phyloP scores from a whole-genome alignment of 2,113 vertebrate genomes.

The Glaucidium brasilianum region DNA sequence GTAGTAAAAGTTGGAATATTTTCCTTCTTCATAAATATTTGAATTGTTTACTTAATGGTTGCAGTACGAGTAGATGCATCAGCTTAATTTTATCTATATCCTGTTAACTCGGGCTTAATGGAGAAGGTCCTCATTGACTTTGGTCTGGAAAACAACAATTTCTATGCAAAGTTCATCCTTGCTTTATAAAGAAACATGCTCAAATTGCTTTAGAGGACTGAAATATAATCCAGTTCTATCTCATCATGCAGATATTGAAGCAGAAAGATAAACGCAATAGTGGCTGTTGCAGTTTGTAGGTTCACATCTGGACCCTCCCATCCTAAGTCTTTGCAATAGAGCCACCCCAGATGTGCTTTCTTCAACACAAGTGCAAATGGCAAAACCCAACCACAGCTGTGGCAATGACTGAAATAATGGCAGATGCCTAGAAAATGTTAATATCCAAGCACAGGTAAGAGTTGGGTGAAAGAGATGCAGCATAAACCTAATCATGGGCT shows the following conservation, averaged over 20 bases:
- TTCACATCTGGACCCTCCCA: not conserved
- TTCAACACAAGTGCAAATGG: not conserved
- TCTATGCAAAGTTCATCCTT: not conserved
- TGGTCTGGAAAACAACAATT: not conserved
- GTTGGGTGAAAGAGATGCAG: not conserved
- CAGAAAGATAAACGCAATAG: not conserved
- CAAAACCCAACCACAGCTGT: not conserved
- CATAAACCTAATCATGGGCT: not conserved
- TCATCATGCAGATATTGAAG: not conserved
- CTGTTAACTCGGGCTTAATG: not conserved
- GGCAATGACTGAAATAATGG: not conserved
- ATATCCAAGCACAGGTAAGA: not conserved
- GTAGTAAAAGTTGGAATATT: not conserved
- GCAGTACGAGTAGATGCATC: not conserved
- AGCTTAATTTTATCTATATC: not conserved
- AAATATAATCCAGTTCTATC: not conserved
- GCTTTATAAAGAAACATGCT: not conserved
- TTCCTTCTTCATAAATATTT: constrained; percentile 22
- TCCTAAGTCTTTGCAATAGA: not conserved
- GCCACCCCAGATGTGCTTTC: not conserved
- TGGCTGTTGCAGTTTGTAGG: not conserved
- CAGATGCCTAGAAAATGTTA: not conserved
- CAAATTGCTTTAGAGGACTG: not conserved
- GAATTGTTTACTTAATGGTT: not conserved
- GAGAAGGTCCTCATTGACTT: not conserved